These are phyloP conservation scores for Amphiura filiformis DNA, from an alignment of 35 echinoderm and acorn worm species.

Conservation along the genomic window DNA sequence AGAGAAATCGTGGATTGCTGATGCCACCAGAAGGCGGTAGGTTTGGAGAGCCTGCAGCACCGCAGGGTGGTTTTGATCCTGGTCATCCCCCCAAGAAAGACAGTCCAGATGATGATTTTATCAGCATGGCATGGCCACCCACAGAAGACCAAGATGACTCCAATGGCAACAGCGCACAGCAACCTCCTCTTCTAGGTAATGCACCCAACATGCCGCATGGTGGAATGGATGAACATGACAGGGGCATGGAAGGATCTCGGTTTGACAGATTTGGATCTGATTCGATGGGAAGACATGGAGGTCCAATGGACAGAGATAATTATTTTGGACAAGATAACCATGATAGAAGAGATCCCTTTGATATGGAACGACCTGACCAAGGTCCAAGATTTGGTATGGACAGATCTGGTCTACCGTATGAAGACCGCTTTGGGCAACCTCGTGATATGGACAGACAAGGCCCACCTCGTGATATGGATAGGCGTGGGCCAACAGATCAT, in stretches of 20 bases:
- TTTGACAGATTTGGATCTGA: not conserved
- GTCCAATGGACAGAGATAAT: not conserved
- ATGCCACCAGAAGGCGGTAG: not conserved
- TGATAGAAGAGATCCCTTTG: not conserved
- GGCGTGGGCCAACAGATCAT: not conserved
- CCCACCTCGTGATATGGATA: not conserved
- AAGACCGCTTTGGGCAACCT: not conserved
- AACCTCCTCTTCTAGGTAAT: not conserved
- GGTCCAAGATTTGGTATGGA: not conserved
- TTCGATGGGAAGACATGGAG: not conserved
- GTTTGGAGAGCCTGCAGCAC: slow-evolving; percentile 14
- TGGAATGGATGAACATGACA: not conserved
- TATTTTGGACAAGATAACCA: not conserved
- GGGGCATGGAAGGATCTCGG: not conserved
- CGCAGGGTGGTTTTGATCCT: not conserved
- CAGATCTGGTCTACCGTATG: not conserved
- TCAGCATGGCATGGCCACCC: not conserved
- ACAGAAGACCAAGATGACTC: not conserved
- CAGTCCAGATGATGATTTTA: slow-evolving; percentile 16
- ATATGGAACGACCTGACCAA: not conserved
- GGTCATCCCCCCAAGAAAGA: not conserved
- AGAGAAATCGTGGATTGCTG: not conserved
- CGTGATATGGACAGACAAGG: not conserved
- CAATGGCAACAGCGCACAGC: not conserved
- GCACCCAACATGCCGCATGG: not conserved